Percentiles rank a stretch among this genome's conserved stretches.
phyloP scores from a whole-genome alignment of 1,140 invertebrate species.

The Neodiprion fabricii region DNA sequence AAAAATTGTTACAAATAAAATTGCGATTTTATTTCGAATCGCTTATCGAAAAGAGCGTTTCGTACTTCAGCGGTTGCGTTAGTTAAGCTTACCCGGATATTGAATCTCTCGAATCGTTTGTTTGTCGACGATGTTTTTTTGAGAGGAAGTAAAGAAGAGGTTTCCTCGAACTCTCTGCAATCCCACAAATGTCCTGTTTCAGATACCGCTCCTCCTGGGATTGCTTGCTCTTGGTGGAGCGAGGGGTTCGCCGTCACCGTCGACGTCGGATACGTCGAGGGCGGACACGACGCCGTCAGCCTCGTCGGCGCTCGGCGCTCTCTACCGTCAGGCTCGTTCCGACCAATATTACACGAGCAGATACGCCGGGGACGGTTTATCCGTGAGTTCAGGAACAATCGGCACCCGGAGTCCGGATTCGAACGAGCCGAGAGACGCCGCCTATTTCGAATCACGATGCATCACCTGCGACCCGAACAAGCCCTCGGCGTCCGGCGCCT shows the following conservation, averaged over 20 bases:
- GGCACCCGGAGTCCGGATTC: constrained; percentile 37
- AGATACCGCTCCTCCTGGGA: constrained; percentile 26
- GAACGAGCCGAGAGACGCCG: constrained; percentile 46
- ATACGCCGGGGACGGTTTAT: constrained; percentile 43
- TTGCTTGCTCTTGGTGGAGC: constrained; percentile 23
- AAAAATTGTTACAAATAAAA: not conserved
- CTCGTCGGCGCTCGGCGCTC: constrained; percentile 39
- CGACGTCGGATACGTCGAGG: constrained; percentile 36
- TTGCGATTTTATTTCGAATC: not conserved
- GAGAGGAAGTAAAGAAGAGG: not conserved
- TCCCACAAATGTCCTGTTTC: not conserved
- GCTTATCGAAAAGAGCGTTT: too few species aligned
- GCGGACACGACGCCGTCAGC: constrained; percentile 31
- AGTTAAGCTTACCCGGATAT: too few species aligned
- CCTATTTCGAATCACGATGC: constrained; percentile 52
- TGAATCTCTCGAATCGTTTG: too few species aligned
- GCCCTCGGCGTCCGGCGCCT: constrained; percentile 29
- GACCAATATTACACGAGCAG: constrained; percentile 43
- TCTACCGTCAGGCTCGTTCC: constrained; percentile 51
- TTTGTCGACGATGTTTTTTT: not conserved
- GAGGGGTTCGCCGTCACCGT: constrained; percentile 20
- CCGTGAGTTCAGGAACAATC: constrained; percentile 42
- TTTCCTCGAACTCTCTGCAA: too few species aligned
- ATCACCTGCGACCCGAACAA: constrained; percentile 52
- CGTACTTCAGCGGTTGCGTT: too few species aligned